phyloP scores from a whole-genome alignment of 2,888 invertebrate genomes.

The Cataglyphis albicans region DNA sequence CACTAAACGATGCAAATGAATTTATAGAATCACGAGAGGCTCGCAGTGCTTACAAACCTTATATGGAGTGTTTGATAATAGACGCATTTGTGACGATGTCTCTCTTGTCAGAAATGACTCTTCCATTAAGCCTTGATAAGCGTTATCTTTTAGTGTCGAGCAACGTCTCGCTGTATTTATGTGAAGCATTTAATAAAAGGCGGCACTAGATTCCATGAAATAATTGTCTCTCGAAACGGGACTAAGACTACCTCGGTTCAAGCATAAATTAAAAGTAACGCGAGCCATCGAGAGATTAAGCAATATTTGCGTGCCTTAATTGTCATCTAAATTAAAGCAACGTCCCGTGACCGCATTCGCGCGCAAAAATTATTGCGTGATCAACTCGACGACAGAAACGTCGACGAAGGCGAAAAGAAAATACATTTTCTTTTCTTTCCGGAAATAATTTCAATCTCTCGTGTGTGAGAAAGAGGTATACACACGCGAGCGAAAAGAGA shows the following conservation, averaged over 20 bases:
- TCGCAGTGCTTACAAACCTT: background rate
- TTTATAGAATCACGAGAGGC: slow-evolving; percentile 11
- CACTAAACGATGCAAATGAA: background rate
- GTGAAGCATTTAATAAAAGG: slow-evolving; percentile 17
- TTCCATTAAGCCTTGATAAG: slow-evolving; percentile 8
- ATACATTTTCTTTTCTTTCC: background rate
- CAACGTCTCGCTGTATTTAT: background rate
- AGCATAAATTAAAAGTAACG: slow-evolving; percentile 69
- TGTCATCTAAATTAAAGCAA: slow-evolving; percentile 68
- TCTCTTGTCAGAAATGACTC: background rate
- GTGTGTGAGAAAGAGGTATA: slow-evolving; percentile 35
- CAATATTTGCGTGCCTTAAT: slow-evolving; percentile 71
- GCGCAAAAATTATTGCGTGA: slow-evolving; percentile 27
- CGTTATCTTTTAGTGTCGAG: background rate
- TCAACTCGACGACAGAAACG: background rate
- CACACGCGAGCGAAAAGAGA: slow-evolving; percentile 31
- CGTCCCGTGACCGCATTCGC: slow-evolving; percentile 40
- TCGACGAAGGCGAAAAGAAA: background rate
- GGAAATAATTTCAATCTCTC: slow-evolving; percentile 30
- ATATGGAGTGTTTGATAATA: background rate
- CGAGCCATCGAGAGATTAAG: slow-evolving; percentile 70
- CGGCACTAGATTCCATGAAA: background rate
- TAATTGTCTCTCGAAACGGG: background rate
- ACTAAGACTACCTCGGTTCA: slow-evolving; percentile 54
- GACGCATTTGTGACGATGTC: slow-evolving; percentile 18